Conservation (phyloP, 2,797 vertebrate genomes). For the Eulemur rubriventer region DNA sequence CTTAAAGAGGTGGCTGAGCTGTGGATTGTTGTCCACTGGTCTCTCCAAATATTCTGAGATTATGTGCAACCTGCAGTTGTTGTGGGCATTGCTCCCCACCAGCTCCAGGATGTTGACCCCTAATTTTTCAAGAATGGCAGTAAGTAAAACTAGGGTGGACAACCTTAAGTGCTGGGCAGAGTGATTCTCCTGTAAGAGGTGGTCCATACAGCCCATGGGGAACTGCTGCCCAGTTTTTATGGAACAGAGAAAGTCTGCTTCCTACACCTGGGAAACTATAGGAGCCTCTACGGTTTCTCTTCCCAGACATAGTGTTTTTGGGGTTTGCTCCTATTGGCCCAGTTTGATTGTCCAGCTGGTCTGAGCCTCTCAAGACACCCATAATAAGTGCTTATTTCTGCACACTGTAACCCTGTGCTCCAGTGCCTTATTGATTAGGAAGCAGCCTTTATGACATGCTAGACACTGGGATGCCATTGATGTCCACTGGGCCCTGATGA, state of each 20-base stretch:
- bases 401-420: neutral
- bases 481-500: neutral
- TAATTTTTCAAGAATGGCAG: conserved; percentile 14
- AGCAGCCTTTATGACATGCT: neutral
- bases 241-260: neutral
- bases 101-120: neutral
- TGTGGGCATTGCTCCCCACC: conserved; percentile 5
- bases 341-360: neutral
- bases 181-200: neutral
- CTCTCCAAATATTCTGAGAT: conserved; percentile 87
- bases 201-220: neutral
- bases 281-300: neutral
- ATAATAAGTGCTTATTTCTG: neutral
- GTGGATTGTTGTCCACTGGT: conserved; percentile 85
- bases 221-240: neutral
- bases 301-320: neutral
- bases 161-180: neutral
- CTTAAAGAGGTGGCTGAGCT: conserved; percentile 87
- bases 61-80: conserved; percentile 86
- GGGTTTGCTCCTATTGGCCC: neutral
- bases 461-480: neutral
- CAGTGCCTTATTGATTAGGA: neutral
- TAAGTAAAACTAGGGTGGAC: neutral
- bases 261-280: neutral
- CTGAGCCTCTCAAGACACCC: neutral